These are phyloP conservation scores for Schlechtendalia chinensis DNA, from an alignment of 1,140 invertebrate genomes.

Conservation along the genomic window DNA sequence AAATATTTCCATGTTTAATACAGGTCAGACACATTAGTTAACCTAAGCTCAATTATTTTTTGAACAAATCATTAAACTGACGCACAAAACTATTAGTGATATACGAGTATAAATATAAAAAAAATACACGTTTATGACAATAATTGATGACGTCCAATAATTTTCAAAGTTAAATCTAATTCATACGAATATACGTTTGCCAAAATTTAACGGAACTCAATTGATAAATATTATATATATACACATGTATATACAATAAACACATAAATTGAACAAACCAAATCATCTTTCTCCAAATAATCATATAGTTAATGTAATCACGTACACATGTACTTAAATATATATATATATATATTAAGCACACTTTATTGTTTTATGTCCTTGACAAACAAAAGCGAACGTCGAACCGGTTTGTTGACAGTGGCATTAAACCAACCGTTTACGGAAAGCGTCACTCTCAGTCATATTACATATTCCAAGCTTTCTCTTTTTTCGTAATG, in stretches of 20 bases:
- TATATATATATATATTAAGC: neutral
- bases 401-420: conserved; percentile 50
- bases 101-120: neutral
- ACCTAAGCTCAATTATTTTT: too few species aligned
- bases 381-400: conserved; percentile 48
- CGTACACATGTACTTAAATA: neutral
- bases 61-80: too few species aligned
- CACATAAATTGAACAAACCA: neutral
- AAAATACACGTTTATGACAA: neutral
- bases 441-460: conserved; percentile 47
- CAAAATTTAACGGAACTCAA: neutral
- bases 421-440: conserved; percentile 48
- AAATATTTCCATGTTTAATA: neutral
- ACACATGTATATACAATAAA: too few species aligned
- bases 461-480: conserved; percentile 26
- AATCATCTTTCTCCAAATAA: neutral
- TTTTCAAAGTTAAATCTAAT: neutral
- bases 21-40: neutral
- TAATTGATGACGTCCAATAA: neutral
- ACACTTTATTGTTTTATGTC: conserved; percentile 37
- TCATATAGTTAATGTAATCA: neutral
- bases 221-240: too few species aligned
- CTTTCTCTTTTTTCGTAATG: conserved; percentile 46
- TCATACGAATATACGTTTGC: neutral
- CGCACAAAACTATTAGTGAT: too few species aligned